Base-by-base conservation (phyloP, 2,113 vertebrate species). In the Serinus canaria region DNA sequence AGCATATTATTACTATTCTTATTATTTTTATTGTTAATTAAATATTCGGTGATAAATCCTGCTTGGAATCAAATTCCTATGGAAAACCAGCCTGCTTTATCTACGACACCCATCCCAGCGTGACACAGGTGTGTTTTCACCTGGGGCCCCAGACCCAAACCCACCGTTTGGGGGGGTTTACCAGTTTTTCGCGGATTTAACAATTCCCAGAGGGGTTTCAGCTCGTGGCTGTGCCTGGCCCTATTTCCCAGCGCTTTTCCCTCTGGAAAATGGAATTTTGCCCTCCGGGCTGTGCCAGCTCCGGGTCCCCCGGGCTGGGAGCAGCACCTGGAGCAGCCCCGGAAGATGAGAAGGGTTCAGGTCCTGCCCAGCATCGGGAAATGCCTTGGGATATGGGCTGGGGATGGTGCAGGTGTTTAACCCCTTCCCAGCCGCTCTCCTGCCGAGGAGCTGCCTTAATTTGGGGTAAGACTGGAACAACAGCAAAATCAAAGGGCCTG, bases 371-470 rank as follows among this genome's bases (percentile, higher is more conserved):
- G 72, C 63, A 7, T 4, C 90, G 56, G 94, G 85, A 93, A 95
- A 59, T 24, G 92, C 91, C 70, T 35, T 82, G 92, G 92, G 91
- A 72, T 14, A 13, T 1, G 16, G 60, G 41, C 25, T 67, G 77
- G 78, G 77, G 64, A 87, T 7, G 52, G 52, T 3, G 62, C 63
- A 59, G 52, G 52, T 8, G 60, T 59, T 96, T 92, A 95, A 93
- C 94, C 85, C 91, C 79, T 95, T 94, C 79, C 73, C 85, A 15
- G 25, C 85, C 63, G 24, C 11, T 15, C 39, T 62, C 39, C 52
- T 10, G 0, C 11, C 28, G 0, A n/a, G 20, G 30, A 47, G 8
- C n/a, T 6, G 30, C 1, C 0, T 12, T 2, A 19, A 18, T 22
- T 56, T 2, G 58, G 78, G 89, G 8, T 33, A 0, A 43, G 22